phyloP scores from a whole-genome alignment of 2,888 invertebrate species.

The Rhagophthalmus giganteus region DNA sequence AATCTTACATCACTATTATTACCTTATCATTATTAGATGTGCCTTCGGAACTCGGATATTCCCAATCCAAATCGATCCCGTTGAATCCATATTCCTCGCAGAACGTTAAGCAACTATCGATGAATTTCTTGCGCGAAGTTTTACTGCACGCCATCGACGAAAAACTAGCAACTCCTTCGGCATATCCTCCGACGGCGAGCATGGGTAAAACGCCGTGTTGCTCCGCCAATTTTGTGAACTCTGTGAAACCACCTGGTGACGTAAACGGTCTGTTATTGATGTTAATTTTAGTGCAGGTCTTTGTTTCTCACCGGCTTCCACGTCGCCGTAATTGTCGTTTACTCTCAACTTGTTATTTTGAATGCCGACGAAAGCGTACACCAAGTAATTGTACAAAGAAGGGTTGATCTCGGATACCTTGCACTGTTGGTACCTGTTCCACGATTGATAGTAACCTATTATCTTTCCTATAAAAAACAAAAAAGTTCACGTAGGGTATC shows the following conservation, averaged over 20 bases:
- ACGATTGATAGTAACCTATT: background rate
- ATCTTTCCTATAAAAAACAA: background rate
- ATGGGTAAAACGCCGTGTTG: background rate
- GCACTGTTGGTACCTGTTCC: background rate
- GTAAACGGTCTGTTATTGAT: background rate
- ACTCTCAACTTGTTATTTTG: background rate
- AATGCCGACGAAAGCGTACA: background rate
- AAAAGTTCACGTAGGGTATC: no score
- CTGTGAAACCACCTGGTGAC: slow-evolving; percentile 1
- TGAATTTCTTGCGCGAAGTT: slow-evolving; percentile 51
- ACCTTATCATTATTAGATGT: slow-evolving; percentile 49
- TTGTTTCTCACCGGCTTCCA: background rate
- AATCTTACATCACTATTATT: slow-evolving; percentile 51
- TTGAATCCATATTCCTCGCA: slow-evolving; percentile 55
- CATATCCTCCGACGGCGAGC: slow-evolving; percentile 59
- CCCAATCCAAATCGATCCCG: slow-evolving; percentile 59
- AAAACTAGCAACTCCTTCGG: slow-evolving; percentile 47
- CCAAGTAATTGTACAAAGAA: background rate
- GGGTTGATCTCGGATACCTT: background rate
- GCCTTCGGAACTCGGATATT: slow-evolving; percentile 51
- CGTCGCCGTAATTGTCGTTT: background rate
- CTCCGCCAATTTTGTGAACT: background rate
- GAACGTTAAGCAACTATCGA: slow-evolving; percentile 54
- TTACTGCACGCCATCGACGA: slow-evolving; percentile 53
- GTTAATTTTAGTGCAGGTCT: background rate